Evolutionary conservation across 2,797 vertebrate genomes (phyloP).

Genomic region (Anolis apletophallus): DNA sequence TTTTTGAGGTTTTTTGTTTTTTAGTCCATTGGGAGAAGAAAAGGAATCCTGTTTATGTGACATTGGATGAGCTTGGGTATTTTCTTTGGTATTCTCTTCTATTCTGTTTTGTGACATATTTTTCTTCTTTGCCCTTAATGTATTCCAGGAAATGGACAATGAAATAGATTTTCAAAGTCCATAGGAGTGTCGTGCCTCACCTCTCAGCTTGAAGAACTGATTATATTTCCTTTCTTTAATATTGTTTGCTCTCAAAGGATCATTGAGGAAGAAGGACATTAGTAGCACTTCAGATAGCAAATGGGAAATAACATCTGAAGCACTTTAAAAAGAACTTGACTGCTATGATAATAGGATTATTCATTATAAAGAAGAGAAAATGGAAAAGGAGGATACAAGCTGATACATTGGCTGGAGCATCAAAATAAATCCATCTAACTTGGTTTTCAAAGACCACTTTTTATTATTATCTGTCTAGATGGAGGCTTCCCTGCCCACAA

Average conservation of each 20-base stretch:
- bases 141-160: not conserved
- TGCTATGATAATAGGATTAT: not conserved
- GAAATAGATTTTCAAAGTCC: not conserved
- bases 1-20: too few relatives aligned
- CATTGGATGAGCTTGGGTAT: too few relatives aligned
- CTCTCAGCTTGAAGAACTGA: not conserved
- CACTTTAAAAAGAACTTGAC: not conserved
- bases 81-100: not conserved
- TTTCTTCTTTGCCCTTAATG: not conserved
- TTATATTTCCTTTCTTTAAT: not conserved
- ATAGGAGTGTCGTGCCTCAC: not conserved
- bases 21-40: too few relatives aligned
- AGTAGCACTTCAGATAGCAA: not conserved
- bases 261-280: not conserved
- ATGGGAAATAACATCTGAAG: not conserved
- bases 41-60: too few relatives aligned
- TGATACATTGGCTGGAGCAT: accelerated
- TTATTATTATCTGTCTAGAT: conserved; percentile 4
- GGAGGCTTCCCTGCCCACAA: not conserved
- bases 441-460: conserved; percentile 6
- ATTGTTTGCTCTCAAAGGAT: not conserved
- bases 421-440: conserved; percentile 28
- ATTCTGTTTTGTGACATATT: not conserved
- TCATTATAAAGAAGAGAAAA: not conserved
- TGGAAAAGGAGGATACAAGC: not conserved